Evolutionary conservation across 2,888 invertebrate genomes (phyloP).

Genomic region (Erebia ligea): DNA sequence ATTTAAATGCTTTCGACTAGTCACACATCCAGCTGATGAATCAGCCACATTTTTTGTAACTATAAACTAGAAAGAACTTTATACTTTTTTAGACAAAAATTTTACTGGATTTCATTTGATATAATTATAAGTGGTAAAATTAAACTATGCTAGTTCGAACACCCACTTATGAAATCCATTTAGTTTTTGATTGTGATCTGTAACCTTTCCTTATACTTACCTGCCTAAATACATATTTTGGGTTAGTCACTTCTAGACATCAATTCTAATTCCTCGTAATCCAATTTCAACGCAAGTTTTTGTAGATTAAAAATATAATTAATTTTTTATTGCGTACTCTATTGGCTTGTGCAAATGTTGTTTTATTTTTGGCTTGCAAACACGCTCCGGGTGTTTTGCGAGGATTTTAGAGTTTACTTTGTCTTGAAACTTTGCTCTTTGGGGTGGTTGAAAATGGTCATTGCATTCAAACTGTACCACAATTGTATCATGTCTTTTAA

Average conservation of each 20-base stretch:
- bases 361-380: conserved; percentile 64
- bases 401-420: conserved; percentile 53
- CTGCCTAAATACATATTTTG: background rate
- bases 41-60: too few species aligned
- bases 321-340: conserved; percentile 77
- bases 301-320: conserved; percentile 80
- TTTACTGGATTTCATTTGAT: too few species aligned
- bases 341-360: conserved; percentile 73
- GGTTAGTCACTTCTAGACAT: conserved; percentile 48
- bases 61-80: too few species aligned
- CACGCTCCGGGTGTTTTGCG: conserved; percentile 50
- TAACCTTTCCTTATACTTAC: background rate
- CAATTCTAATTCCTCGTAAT: conserved; percentile 45
- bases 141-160: too few species aligned
- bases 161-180: background rate
- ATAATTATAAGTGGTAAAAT: too few species aligned
- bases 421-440: conserved; percentile 31
- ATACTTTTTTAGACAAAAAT: too few species aligned
- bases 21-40: background rate
- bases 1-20: background rate
- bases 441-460: background rate
- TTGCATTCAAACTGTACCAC: background rate
- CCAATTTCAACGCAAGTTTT: conserved; percentile 67
- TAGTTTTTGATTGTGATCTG: background rate
- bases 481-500: background rate